phyloP scores from a whole-genome alignment of 1,140 invertebrate species.

The Zaprionus ghesquierei region DNA sequence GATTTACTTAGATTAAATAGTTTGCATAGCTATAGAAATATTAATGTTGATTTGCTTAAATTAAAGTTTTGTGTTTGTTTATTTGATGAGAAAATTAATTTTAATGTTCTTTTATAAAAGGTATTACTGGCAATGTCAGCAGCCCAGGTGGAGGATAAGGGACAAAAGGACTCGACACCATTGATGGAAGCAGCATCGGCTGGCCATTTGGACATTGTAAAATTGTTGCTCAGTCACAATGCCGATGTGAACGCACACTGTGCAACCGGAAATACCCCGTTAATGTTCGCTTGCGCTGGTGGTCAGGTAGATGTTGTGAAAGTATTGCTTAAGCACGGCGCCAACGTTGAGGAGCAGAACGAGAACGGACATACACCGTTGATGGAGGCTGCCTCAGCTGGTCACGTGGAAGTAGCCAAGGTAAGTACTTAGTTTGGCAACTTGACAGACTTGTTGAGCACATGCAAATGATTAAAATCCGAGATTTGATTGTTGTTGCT shows the following conservation, averaged over 20 bases:
- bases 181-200: constrained; percentile 98
- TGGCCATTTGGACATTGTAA: constrained; percentile 97
- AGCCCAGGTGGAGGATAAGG: constrained; percentile 97
- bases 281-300: constrained; percentile 99
- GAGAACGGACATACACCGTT: constrained; percentile 99
- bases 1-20: neutral
- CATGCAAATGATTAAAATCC: constrained; percentile 79
- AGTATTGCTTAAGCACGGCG: constrained; percentile 93
- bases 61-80: neutral
- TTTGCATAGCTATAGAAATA: neutral
- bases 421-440: constrained; percentile 65
- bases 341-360: constrained; percentile 99
- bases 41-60: neutral
- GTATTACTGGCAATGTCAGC: constrained; percentile 98
- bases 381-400: constrained; percentile 99
- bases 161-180: constrained; percentile 96
- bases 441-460: neutral
- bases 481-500: constrained; percentile 71
- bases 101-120: constrained; percentile 83
- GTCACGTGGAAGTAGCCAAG: constrained; percentile 96
- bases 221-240: constrained; percentile 94
- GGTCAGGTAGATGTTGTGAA: constrained; percentile 96
- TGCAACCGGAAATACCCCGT: constrained; percentile 96
- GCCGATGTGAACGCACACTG: constrained; percentile 98
- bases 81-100: neutral